Base-by-base conservation (phyloP, 2,888 invertebrate genomes). In the Xiphydria camelus region DNA sequence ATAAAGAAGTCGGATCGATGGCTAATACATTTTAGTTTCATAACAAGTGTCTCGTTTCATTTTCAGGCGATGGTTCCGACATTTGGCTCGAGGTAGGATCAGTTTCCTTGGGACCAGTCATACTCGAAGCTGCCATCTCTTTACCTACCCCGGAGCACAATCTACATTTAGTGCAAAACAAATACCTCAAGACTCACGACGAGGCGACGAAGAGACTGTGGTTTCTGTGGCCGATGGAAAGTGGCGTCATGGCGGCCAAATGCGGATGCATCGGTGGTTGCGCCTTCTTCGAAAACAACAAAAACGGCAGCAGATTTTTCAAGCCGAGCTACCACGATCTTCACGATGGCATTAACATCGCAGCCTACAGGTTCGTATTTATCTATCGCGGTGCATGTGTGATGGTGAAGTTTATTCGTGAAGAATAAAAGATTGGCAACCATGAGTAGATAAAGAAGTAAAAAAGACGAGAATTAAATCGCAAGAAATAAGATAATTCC, bases 241-340 rank as follows among this genome's bases (percentile, higher is more conserved):
- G 76, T 33, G 75, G 71, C 37, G 81, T 83, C 2, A 85, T 85
- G 56, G 80, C 81, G 45, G 78, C 83, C 0, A 90, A 89, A 58
- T 99, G 98, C 72, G 98, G 97, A 0, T 99, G 98, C 73, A 88
- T 90, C 20, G 98, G 98, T 2, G 96, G 96, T 0, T 96, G 95
- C 68, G 82, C 82, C 7, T 99, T 99, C 78, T 98, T 98, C 70
- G 98, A 96, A 2, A 86, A 84, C 41, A 96, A 96, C 75, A 83
- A 85, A 65, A 94, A 95, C 72, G 97, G 96, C 0, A 78, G 84
- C 7, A 85, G 86, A 55, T 95, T 96, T 76, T 91, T 97, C 57
- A 90, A 91, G 66, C 93, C 94, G 0, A 88, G 84, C 51, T 80
- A 86, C 18, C 85, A 87, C 46, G 93, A 93, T 76, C 77, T 90